Percentiles rank a stretch among this genome's conserved stretches.
phyloP scores from a whole-genome alignment of 2,888 invertebrate genomes.

The Hirtodrosophila trivittata region DNA sequence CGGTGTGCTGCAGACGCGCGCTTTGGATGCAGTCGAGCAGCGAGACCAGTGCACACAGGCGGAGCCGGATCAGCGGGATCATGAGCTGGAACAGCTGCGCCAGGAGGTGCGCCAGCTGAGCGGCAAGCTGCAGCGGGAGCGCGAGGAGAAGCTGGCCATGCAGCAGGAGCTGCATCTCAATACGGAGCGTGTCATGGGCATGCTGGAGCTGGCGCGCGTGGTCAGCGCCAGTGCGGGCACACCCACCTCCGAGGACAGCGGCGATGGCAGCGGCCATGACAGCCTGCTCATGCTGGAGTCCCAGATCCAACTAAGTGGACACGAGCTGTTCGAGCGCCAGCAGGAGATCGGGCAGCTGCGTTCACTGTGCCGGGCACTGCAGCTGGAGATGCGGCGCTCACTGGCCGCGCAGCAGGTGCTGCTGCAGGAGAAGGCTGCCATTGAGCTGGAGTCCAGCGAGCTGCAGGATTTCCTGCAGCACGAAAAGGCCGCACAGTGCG shows the following conservation, averaged over 20 bases:
- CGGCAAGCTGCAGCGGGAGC: slow-evolving; percentile 87
- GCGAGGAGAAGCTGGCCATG: slow-evolving; percentile 89
- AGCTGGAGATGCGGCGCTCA: slow-evolving; percentile 88
- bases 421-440: slow-evolving; percentile 90
- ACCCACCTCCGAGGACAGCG: slow-evolving; percentile 82
- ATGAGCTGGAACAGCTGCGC: slow-evolving; percentile 87
- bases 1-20: slow-evolving; percentile 80
- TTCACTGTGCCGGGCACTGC: slow-evolving; percentile 88
- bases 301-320: slow-evolving; percentile 89
- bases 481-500: slow-evolving; percentile 91
- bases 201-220: slow-evolving; percentile 84
- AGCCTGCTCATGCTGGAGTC: slow-evolving; percentile 91
- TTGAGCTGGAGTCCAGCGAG: slow-evolving; percentile 92
- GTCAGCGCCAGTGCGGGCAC: slow-evolving; percentile 83
- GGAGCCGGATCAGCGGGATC: slow-evolving; percentile 86
- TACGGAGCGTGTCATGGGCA: slow-evolving; percentile 88
- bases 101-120: slow-evolving; percentile 86
- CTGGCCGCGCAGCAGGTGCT: slow-evolving; percentile 88
- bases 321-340: slow-evolving; percentile 90
- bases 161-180: slow-evolving; percentile 90
- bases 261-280: slow-evolving; percentile 86
- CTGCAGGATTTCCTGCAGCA: slow-evolving; percentile 94
- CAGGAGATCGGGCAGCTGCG: slow-evolving; percentile 90
- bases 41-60: slow-evolving; percentile 86
- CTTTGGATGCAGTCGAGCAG: slow-evolving; percentile 84